Base-by-base conservation (phyloP, 2,797 vertebrate genomes). In the Synanceia verrucosa region DNA sequence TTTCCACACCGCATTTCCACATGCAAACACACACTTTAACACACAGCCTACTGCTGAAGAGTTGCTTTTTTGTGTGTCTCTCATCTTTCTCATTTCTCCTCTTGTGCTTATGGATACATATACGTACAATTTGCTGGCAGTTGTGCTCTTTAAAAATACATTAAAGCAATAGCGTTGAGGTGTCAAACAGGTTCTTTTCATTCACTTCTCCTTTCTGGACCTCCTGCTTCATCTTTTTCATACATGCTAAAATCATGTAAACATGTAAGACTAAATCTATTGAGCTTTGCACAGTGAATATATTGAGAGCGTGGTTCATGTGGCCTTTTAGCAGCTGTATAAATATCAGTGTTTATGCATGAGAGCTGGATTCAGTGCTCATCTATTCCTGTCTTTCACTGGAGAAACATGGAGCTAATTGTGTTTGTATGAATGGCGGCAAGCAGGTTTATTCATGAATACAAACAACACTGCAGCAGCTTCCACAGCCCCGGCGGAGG, bases 361-460 rank as follows among this genome's bases (percentile, higher is more conserved):
- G 62, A 76, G 58, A 65, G 64, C 58, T 43, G 29, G 50, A 72
- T 81, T 75, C 41, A 69, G 60, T 72, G 65, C 50, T 63, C 2
- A 3, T 75, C 73, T 71, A 39, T 84, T 83, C 62, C 53, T 51
- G 36, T 82, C 65, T 52, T 66, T 43, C 65, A 62, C 57, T 70
- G 67, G 69, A 82, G 66, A 74, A 79, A 77, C 73, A 66, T 19
- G 57, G 68, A 75, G 81, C 73, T 90, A 87, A 90, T 91, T 90
- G 82, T 88, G 74, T 86, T 86, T 85, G 78, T 81, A 64, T 90
- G 83, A 90, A 90, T 89, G 84, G 68, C 67, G 81, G 78, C 58
- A 39, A 73, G 79, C 73, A 78, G 83, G 80, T 89, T 88, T 87
- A 88, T 90, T 90, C 82, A 86, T 91, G 82, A 89, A 91, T 76